Evolutionary conservation across 64 coral and sea anemone species (phyloP).

Genomic region (Exaiptasia diaphana): DNA sequence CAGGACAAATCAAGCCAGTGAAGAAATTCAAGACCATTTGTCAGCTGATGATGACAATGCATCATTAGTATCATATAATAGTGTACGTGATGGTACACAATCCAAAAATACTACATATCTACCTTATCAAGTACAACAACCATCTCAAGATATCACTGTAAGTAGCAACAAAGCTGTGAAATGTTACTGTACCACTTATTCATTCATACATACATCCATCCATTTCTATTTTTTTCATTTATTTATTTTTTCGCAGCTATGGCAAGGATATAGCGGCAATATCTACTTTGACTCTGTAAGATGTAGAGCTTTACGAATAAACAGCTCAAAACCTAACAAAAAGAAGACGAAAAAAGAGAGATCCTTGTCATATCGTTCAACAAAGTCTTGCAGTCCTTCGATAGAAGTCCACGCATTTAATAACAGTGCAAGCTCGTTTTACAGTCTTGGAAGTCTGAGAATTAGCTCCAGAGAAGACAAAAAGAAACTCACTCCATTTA

Average conservation of each 20-base stretch:
- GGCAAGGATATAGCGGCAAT: conserved; percentile 79
- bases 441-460: conserved; percentile 46
- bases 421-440: neutral
- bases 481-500: too few species aligned
- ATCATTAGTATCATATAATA: conserved; percentile 82
- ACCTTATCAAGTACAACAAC: conserved; percentile 7
- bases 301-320: conserved; percentile 64
- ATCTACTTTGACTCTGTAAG: conserved; percentile 85
- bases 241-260: conserved; percentile 38
- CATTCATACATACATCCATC: neutral
- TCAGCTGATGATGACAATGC: conserved; percentile 43
- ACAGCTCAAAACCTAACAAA: conserved; percentile 24
- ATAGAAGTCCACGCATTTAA: neutral
- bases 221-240: too few species aligned
- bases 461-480: conserved; percentile 19
- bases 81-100: conserved; percentile 35
- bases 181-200: neutral
- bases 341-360: neutral
- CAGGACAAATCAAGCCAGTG: too few species aligned
- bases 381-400: conserved; percentile 17
- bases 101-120: neutral
- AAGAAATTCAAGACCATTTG: neutral
- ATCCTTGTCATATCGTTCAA: neutral
- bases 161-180: too few species aligned
- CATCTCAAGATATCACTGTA: neutral